phyloP scores from a whole-genome alignment of 2,888 invertebrate genomes.

The Lysandra coridon region DNA sequence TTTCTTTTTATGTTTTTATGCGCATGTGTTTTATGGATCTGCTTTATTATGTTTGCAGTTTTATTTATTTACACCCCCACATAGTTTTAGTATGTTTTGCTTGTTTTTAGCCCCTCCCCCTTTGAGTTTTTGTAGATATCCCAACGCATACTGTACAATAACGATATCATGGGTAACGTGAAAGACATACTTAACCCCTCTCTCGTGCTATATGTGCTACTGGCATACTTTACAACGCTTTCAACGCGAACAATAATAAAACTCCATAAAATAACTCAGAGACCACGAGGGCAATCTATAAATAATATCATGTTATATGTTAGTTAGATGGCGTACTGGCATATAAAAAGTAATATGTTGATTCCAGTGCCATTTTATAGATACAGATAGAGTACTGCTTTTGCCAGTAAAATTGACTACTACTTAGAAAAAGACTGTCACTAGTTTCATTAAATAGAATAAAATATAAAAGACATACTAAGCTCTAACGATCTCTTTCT shows the following conservation, averaged over 20 bases:
- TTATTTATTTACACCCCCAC: slow-evolving; percentile 19
- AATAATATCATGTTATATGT: too few relatives aligned
- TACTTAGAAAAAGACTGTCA: too few relatives aligned
- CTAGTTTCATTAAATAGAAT: too few relatives aligned
- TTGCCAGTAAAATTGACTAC: too few relatives aligned
- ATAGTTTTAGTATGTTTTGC: not conserved
- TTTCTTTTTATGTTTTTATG: slow-evolving; percentile 6
- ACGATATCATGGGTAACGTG: not conserved
- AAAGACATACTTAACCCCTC: not conserved
- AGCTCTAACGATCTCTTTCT: not conserved
- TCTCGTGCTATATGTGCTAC: not conserved
- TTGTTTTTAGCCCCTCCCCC: not conserved
- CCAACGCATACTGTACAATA: not conserved
- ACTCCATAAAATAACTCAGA: not conserved
- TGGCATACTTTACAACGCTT: slow-evolving; percentile 5
- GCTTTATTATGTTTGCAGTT: slow-evolving; percentile 6
- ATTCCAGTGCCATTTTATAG: not conserved
- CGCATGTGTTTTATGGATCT: slow-evolving; percentile 1
- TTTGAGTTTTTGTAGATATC: not conserved
- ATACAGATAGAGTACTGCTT: too few relatives aligned
- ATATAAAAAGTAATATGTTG: not conserved
- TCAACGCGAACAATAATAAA: not conserved
- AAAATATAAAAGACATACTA: too few relatives aligned
- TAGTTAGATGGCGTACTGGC: not conserved
- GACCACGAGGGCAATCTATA: not conserved